phyloP scores from a whole-genome alignment of 2,797 vertebrate species.

The Esox masquinongy region DNA sequence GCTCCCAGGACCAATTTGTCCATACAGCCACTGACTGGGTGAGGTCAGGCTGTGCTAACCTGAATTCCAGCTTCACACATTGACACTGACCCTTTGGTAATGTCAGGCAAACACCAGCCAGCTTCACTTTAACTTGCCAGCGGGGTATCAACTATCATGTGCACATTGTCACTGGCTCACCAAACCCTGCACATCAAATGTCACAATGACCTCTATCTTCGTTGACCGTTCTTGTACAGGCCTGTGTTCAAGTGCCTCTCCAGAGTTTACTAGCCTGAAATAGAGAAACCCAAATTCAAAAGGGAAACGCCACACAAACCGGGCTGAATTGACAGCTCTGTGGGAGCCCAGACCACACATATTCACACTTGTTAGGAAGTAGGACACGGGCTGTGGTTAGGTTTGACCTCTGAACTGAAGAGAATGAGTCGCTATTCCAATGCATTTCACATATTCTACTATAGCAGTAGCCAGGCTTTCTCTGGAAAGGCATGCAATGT shows the following conservation, averaged over 20 bases:
- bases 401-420: background rate
- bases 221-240: background rate
- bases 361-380: background rate
- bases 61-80: background rate
- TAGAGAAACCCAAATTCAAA: too few species aligned
- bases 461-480: background rate
- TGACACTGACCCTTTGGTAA: constrained; percentile 7
- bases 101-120: background rate
- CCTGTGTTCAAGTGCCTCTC: too few species aligned
- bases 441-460: background rate
- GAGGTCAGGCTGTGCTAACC: constrained; percentile 6
- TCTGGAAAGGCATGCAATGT: background rate
- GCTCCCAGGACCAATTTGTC: too few species aligned
- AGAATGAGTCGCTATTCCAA: background rate
- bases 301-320: too few species aligned
- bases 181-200: background rate
- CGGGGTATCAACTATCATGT: too few species aligned
- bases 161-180: background rate
- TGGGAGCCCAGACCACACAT: background rate
- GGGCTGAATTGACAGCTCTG: background rate
- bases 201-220: background rate
- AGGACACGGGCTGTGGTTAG: background rate
- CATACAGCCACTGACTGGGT: too few species aligned
- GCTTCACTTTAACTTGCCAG: background rate
- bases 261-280: too few species aligned